Evolutionary conservation across 2,113 vertebrate species (phyloP), one percentile per base, ranked within the genome.

Genomic region (Paedocypris sp.): DNA sequence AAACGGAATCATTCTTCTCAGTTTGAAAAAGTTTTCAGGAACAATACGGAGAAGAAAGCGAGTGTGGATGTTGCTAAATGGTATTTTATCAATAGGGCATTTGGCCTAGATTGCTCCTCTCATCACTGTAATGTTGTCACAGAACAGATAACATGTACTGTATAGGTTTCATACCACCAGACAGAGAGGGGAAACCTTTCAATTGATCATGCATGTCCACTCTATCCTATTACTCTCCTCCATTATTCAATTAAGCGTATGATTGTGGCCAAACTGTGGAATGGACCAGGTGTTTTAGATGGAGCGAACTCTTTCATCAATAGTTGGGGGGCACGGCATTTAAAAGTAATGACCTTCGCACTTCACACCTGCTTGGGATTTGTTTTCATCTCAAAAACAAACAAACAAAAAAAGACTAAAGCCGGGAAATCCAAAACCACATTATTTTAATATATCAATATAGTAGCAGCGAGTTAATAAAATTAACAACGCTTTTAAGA

Each of bases 211-310:
- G 46, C 39, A 42, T 49, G 35, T 66, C 38, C 43, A 45, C 43
- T 66, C 51, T 20, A 62, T 63, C 59, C 45, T 52, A 63, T 71
- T 71, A 59, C 33, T 20, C 20, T 32, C 50, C 28, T 60, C 38
- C 33, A 63, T 67, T 68, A 60, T 32, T 50, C 65, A 60, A 62
- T 68, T 71, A 51, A 58, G 39, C 25, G 9, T 43, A 18, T 41
- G 20, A 68, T 68, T 59, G 23, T 19, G 51, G 38, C 20, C 56
- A 71, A 71, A 67, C 48, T 45, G 23, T 50, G 69, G 49, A 60
- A 35, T 64, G 60, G 64, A 71, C 22, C 45, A 31, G 15, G 20
- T 58, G 20, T 35, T 38, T 29, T 15, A 54, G 29, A n/a, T 43
- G 64, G 69, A 71, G 33, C 58, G 62, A 36, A 63, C 32, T 52